Percentiles rank a stretch among this genome's conserved stretches.
Evolutionary conservation across 2,797 vertebrate species (phyloP).

Genomic region (Artibeus lituratus): DNA sequence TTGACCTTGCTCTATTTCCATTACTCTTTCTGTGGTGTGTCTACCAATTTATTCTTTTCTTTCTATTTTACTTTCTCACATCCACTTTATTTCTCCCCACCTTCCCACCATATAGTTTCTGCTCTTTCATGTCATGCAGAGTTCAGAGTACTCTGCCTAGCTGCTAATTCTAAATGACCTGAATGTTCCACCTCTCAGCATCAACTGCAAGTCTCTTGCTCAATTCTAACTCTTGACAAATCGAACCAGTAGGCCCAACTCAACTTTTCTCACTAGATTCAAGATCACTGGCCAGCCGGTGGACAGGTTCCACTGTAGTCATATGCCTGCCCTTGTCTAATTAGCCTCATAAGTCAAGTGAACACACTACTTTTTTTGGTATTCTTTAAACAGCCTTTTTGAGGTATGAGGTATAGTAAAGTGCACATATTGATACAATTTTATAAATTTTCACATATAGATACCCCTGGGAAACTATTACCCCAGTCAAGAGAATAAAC

Average conservation of each 20-base stretch:
- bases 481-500: background rate
- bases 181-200: background rate
- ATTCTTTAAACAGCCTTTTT: background rate
- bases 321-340: background rate
- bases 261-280: background rate
- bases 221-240: background rate
- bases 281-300: background rate
- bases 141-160: background rate
- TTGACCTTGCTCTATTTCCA: background rate
- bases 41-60: background rate
- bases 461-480: background rate
- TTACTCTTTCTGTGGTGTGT: background rate
- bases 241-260: background rate
- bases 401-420: background rate
- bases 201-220: background rate
- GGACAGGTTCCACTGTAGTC: background rate
- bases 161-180: background rate
- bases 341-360: background rate
- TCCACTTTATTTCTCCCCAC: background rate
- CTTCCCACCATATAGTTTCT: background rate
- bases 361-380: too few relatives aligned
- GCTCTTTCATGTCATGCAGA: background rate
- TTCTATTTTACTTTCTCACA: background rate
- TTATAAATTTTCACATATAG: background rate
- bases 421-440: background rate